Conservation (phyloP, 2,797 vertebrate species). For the Tokudaia tokunoshimensis region DNA sequence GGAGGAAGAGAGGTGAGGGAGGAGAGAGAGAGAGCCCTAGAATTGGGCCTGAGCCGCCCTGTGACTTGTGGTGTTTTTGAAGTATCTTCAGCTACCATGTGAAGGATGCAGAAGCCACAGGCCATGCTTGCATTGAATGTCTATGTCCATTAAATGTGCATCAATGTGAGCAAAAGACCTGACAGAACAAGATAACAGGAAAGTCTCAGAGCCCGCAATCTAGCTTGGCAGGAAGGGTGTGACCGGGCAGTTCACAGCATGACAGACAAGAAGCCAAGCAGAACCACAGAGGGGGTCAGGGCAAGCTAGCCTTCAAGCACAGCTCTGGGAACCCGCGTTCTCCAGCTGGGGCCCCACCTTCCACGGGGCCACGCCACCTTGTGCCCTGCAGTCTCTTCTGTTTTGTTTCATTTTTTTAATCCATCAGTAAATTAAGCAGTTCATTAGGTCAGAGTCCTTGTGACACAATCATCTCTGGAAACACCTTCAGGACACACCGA, state of each 20-base stretch:
- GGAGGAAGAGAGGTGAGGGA: no score
- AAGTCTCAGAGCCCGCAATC: background rate
- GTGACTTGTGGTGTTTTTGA: background rate
- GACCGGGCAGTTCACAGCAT: background rate
- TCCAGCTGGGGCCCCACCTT: background rate
- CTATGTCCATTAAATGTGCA: background rate
- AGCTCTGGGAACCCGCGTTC: background rate
- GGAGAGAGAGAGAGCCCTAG: background rate
- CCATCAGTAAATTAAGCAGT: background rate
- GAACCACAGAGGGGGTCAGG: background rate
- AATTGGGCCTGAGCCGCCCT: background rate
- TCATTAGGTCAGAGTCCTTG: background rate
- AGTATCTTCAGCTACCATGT: background rate
- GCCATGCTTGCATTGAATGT: background rate
- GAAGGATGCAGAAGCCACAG: background rate
- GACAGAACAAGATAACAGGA: background rate
- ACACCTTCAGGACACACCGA: background rate
- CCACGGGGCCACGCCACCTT: no score
- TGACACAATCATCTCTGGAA: slow-evolving; percentile 5
- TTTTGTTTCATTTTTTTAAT: background rate
- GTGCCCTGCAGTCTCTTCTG: background rate
- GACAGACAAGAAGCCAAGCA: background rate
- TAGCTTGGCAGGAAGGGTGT: background rate
- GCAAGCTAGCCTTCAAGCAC: background rate
- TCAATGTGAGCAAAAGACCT: background rate